Percentiles rank a stretch among this genome's conserved stretches.
phyloP scores from a whole-genome alignment of 2,113 vertebrate species.

The Tretioscincus oriximinensis region DNA sequence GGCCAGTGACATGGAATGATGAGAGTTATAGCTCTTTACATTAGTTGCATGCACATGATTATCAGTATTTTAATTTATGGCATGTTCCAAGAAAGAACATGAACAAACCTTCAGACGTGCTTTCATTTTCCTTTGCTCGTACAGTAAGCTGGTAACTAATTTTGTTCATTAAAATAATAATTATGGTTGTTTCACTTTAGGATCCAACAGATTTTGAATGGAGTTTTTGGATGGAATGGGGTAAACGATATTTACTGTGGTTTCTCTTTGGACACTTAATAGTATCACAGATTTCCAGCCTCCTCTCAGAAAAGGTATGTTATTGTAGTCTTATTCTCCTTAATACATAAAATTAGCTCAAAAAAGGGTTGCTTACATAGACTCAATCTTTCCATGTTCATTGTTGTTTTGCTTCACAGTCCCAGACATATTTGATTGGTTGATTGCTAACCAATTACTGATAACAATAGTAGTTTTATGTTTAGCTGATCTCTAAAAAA shows the following conservation, averaged over 20 bases:
- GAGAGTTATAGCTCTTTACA: neutral
- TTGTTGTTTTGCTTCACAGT: too few species aligned
- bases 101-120: neutral
- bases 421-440: neutral
- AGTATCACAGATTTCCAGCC: conserved; percentile 76
- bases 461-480: neutral
- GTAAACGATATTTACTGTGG: conserved; percentile 79
- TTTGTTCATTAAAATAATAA: neutral
- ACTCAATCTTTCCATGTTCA: too few species aligned
- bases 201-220: conserved; percentile 93
- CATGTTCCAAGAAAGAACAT: neutral
- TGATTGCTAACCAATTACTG: neutral
- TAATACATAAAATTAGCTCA: neutral
- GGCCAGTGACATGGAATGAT: neutral
- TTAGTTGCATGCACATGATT: neutral
- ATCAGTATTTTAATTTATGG: neutral
- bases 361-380: neutral
- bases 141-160: neutral
- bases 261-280: conserved; percentile 83
- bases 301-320: conserved; percentile 79
- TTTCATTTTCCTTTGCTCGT: neutral
- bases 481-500: neutral
- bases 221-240: conserved; percentile 95
- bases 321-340: neutral
- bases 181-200: conserved; percentile 65